Evolutionary conservation across 2,888 invertebrate genomes (phyloP).

Genomic region (Troilus luridus): DNA sequence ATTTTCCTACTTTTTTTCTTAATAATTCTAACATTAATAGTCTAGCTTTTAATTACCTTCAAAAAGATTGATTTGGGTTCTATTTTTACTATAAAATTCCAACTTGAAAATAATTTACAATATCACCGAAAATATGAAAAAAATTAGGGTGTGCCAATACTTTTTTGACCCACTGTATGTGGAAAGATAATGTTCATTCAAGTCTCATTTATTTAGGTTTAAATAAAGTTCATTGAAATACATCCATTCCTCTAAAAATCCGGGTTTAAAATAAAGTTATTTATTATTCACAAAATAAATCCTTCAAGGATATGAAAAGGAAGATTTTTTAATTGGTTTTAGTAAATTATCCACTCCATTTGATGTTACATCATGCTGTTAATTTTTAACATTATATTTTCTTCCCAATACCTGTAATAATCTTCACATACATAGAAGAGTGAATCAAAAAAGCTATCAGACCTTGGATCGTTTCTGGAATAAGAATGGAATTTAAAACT

Average conservation of each 20-base stretch:
- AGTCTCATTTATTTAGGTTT: not conserved
- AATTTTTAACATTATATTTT: conserved; percentile 7
- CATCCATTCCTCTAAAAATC: not conserved
- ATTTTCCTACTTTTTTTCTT: no score
- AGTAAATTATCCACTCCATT: not conserved
- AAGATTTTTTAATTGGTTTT: not conserved
- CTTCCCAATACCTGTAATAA: conserved; percentile 69
- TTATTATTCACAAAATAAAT: not conserved
- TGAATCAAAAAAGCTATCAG: conserved; percentile 79
- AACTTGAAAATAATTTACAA: no score
- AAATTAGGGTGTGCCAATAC: no score
- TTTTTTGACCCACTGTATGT: no score
- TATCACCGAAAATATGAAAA: no score
- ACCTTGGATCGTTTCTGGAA: conserved; percentile 76
- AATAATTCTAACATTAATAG: no score
- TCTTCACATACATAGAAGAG: conserved; percentile 82
- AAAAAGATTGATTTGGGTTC: no score
- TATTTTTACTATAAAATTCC: no score
- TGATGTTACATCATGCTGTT: conserved; percentile 26
- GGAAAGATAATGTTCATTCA: not conserved
- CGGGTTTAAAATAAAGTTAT: not conserved
- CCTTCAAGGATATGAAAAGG: not conserved
- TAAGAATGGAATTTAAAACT: conserved; percentile 1
- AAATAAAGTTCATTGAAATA: not conserved
- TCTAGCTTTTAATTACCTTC: no score